These are phyloP conservation scores for Drosophila fuyamai DNA, from an alignment of 1,140 invertebrate genomes.

Conservation along the genomic window DNA sequence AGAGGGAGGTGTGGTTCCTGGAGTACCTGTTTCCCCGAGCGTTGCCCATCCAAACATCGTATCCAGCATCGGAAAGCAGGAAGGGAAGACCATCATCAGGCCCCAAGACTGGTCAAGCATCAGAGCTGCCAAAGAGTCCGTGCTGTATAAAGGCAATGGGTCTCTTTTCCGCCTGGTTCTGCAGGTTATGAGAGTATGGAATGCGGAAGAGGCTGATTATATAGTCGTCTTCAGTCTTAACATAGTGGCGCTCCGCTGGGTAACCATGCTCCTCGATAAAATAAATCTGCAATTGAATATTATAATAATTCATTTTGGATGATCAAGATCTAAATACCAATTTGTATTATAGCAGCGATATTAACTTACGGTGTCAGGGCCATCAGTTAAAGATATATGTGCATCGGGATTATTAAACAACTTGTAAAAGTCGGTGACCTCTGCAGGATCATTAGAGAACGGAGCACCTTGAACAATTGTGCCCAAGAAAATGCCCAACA, in stretches of 20 bases:
- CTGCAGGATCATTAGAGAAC: not conserved
- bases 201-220: slow-evolving; percentile 85
- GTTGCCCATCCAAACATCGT: slow-evolving; percentile 91
- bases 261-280: slow-evolving; percentile 79
- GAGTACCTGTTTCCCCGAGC: slow-evolving; percentile 88
- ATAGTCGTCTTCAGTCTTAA: slow-evolving; percentile 85
- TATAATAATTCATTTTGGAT: too few species aligned
- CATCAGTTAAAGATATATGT: slow-evolving; percentile 16
- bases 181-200: slow-evolving; percentile 69
- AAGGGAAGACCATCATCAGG: slow-evolving; percentile 85
- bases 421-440: slow-evolving; percentile 28
- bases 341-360: too few species aligned
- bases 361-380: slow-evolving; percentile 46
- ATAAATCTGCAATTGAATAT: slow-evolving; percentile 4
- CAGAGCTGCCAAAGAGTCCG: slow-evolving; percentile 86
- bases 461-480: slow-evolving; percentile 9
- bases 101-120: slow-evolving; percentile 86
- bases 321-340: too few species aligned
- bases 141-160: slow-evolving; percentile 87
- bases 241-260: slow-evolving; percentile 85
- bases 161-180: slow-evolving; percentile 31
- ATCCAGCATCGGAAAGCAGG: slow-evolving; percentile 88
- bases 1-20: slow-evolving; percentile 85
- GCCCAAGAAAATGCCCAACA: not conserved
- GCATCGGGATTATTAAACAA: slow-evolving; percentile 49